phyloP scores from a whole-genome alignment of 2,888 invertebrate species.

The Hedychridium roseum region DNA sequence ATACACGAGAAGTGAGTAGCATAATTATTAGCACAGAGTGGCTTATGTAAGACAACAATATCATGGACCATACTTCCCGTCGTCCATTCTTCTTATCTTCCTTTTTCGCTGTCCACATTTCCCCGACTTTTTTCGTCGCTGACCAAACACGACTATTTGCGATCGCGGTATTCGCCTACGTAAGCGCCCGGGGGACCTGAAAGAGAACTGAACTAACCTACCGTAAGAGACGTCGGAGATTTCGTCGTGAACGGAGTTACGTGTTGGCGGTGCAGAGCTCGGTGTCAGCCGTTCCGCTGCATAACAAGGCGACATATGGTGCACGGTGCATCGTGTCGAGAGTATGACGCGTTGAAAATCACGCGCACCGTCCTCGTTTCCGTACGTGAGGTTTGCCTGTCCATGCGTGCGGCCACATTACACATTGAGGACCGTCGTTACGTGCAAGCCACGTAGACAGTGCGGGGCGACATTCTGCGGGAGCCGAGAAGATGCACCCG shows the following conservation, averaged over 20 bases:
- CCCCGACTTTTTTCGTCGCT: too few species aligned
- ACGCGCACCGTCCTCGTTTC: slow-evolving; percentile 24
- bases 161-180: slow-evolving; percentile 30
- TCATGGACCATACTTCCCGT: too few species aligned
- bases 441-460: too few species aligned
- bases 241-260: slow-evolving; percentile 12
- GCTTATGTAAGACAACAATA: too few species aligned
- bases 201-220: slow-evolving; percentile 53
- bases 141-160: slow-evolving; percentile 46
- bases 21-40: too few species aligned
- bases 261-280: slow-evolving; percentile 9
- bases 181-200: slow-evolving; percentile 22
- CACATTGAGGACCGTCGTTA: too few species aligned
- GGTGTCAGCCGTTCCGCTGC: slow-evolving; percentile 41
- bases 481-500: too few species aligned
- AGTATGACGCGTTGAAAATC: slow-evolving; percentile 35
- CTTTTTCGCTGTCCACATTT: too few species aligned
- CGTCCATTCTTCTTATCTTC: too few species aligned
- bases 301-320: slow-evolving; percentile 42
- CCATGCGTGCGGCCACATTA: slow-evolving; percentile 31
- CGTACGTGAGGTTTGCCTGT: slow-evolving; percentile 31
- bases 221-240: slow-evolving; percentile 43
- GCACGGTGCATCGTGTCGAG: slow-evolving; percentile 20
- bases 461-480: too few species aligned
- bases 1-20: too few species aligned